Base-by-base conservation (phyloP, 2,797 vertebrate species). In the Coluber constrictor region DNA sequence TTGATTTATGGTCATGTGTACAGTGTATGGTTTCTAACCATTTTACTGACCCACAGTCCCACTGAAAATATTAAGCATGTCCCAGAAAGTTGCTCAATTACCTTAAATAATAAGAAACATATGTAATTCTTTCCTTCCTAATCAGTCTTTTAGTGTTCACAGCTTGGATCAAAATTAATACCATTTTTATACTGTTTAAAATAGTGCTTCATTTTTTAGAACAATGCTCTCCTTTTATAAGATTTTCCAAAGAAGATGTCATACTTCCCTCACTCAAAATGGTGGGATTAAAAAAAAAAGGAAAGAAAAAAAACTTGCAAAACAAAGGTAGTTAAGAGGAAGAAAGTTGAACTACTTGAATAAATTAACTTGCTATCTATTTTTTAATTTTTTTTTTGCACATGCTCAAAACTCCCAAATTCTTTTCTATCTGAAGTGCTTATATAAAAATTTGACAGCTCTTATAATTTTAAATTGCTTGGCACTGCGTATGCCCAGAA, bases 391-490 rank as follows among this genome's bases (percentile, higher is more conserved):
- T 37, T 25, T 90, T 51, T 43, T 23, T 97, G 97, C 97, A 97
- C 97, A 98, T 98, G 97, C 98, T 96, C 97, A 97, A 97, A 98
- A 97, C 97, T 96, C 87, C 97, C 97, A 98, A 98, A 97, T 97
- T 97, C 97, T 98, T 98, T 97, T 97, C 97, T 97, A 98, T 97
- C 97, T 98, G 97, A 98, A 98, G 97, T 98, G 97, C 97, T 98
- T 98, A 98, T 98, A 98, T 98, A 98, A 98, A 98, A 98, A 98
- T 98, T 98, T 98, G 98, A 98, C 98, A 98, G 98, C 97, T 98
- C 98, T 98, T 98, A 98, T 98, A 98, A 98, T 98, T 98, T 98
- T 98, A 98, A 98, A 98, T 98, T 98, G 98, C 97, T 98, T 96
- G 97, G 97, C 97, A 98, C 97, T 98, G 98, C 98, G 97, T 98